Evolutionary conservation across 2,888 invertebrate species (phyloP).

Genomic region (Cerastis rubricosa): DNA sequence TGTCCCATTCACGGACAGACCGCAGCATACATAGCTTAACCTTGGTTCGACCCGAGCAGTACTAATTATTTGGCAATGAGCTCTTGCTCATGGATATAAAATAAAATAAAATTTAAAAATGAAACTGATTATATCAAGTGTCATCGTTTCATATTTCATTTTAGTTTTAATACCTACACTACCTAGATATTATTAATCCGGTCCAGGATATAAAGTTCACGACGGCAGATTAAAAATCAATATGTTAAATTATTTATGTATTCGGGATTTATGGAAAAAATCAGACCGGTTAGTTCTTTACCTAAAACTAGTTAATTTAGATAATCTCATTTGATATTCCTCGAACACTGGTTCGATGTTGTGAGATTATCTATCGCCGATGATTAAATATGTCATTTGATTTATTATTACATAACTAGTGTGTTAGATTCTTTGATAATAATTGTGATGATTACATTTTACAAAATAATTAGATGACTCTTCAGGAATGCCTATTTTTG

Average conservation of each 20-base stretch:
- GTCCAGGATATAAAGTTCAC: constrained; percentile 22
- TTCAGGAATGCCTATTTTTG: neutral
- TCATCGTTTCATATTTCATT: neutral
- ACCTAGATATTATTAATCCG: neutral
- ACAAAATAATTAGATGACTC: too few species aligned
- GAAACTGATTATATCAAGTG: neutral
- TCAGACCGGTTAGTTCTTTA: neutral
- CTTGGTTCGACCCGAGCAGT: neutral
- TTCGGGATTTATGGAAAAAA: constrained; percentile 16
- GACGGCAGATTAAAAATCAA: neutral
- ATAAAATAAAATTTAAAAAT: neutral
- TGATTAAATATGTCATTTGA: neutral
- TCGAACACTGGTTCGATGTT: too few species aligned
- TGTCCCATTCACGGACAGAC: neutral
- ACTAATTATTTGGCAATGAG: neutral
- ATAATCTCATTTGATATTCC: neutral
- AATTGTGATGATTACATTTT: neutral
- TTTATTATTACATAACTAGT: neutral
- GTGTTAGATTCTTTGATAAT: neutral
- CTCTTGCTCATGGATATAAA: neutral
- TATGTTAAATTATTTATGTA: constrained; percentile 16
- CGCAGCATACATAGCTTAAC: too few species aligned
- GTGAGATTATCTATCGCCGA: too few species aligned
- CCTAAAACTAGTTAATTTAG: neutral
- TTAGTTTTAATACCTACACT: neutral